These are phyloP conservation scores for Diglossa cyanea DNA, from an alignment of 2,797 vertebrate genomes.

Conservation along the genomic window DNA sequence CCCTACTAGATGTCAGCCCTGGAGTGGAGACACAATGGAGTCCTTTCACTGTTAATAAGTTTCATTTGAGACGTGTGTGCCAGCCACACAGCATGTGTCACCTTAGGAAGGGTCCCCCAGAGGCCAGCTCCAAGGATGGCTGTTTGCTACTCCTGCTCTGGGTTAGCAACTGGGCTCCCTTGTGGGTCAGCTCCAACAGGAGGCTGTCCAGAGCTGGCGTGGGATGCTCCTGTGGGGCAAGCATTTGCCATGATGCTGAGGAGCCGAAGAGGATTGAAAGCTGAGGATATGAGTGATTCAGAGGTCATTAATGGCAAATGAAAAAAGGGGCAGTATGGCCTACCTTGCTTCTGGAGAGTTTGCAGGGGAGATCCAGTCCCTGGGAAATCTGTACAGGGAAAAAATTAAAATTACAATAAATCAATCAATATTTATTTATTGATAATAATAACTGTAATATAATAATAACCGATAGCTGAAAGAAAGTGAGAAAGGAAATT, in stretches of 20 bases:
- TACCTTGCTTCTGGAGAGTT: not conserved
- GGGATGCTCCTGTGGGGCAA: not conserved
- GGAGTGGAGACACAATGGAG: not conserved
- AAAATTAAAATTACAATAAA: not conserved
- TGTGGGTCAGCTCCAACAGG: not conserved
- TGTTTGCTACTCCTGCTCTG: not conserved
- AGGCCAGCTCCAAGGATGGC: not conserved
- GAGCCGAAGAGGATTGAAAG: not conserved
- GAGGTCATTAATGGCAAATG: not conserved
- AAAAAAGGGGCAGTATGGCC: not conserved
- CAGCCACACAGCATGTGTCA: not conserved
- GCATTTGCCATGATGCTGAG: not conserved
- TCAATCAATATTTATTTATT: not conserved
- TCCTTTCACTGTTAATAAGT: not conserved
- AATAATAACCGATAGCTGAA: not conserved
- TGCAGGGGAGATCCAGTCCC: not conserved
- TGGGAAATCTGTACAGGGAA: not conserved
- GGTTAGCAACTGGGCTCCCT: not conserved
- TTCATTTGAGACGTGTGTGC: not conserved
- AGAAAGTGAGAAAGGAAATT: not conserved
- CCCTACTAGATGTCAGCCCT: not conserved
- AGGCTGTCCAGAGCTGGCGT: rapidly evolving
- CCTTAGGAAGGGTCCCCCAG: not conserved
- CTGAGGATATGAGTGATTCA: not conserved
- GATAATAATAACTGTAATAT: not conserved